Conservation (phyloP, 2,888 invertebrate genomes). For the Amphipyra berbera region DNA sequence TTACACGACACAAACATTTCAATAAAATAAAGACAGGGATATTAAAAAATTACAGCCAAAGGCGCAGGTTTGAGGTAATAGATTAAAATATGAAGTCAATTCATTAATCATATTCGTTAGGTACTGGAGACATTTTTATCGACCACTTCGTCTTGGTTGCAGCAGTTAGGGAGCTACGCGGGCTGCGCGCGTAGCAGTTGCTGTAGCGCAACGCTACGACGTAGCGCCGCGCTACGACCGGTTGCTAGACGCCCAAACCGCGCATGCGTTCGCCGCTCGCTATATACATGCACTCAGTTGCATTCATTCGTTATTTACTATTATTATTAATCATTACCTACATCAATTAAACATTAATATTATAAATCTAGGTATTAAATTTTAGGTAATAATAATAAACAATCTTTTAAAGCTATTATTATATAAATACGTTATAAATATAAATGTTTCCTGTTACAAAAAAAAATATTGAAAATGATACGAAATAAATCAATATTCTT, state of each 20-base stretch:
- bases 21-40: conserved; percentile 88
- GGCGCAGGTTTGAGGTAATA: conserved; percentile 89
- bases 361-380: conserved; percentile 89
- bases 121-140: conserved; percentile 82
- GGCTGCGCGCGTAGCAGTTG: conserved; percentile 62
- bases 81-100: conserved; percentile 89
- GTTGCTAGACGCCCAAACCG: conserved; percentile 63
- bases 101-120: conserved; percentile 89
- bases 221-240: conserved; percentile 59
- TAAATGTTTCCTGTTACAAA: conserved; percentile 91
- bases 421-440: conserved; percentile 91
- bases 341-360: conserved; percentile 90
- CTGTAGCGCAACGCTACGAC: conserved; percentile 55
- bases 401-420: conserved; percentile 91
- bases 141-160: conserved; percentile 83
- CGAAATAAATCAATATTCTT: conserved; percentile 90
- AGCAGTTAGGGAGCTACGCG: conserved; percentile 63
- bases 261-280: conserved; percentile 74
- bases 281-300: conserved; percentile 84
- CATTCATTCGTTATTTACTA: conserved; percentile 87
- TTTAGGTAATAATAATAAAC: conserved; percentile 90
- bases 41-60: conserved; percentile 85
- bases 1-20: conserved; percentile 83
- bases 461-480: conserved; percentile 89
- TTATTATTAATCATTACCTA: conserved; percentile 88